Base-by-base conservation (phyloP, 2,797 vertebrate species). In the Peromyscus eremicus region DNA sequence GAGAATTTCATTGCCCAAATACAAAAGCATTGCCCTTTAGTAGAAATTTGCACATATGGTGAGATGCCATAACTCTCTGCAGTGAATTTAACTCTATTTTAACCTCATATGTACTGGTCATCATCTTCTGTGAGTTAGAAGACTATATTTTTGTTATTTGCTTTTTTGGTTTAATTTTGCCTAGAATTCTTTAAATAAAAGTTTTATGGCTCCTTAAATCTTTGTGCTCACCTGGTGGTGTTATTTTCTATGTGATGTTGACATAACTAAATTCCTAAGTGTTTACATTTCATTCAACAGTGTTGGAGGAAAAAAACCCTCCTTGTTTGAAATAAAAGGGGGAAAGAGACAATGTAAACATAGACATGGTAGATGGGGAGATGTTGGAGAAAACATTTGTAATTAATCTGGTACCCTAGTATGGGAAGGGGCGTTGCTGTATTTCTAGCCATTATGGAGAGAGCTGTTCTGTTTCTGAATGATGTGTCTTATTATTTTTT, bases 1-100 rank as follows among this genome's bases (percentile, higher is more conserved):
- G 87, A 37, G 94, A 97, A 97, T 95, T 97, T 97, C 95, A 96
- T 94, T 97, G 94, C 96, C 84, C 91, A 97, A 98, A 97, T 88
- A 98, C 86, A 97, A 97, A 97, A 95, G 95, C 96, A 91, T 37
- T 90, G 86, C 87, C 94, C 68, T 88, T 94, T 68, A 86, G 43
- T 89, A 95, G 91, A 94, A 87, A 96, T 73, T 94, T 82, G 68
- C 97, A 96, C 37, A 6, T 95, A 75, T 52, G 71, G 70, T 88
- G 71, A 93, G 80, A 77, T 91, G 66, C 81, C n/a, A 57, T 73
- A 84, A 81, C 66, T 97, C 93, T 97, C 81, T 88, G 8, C 71
- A 37, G 71, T 94, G 79, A 97, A 64, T 92, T 97, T 97, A 94
- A 95, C 95, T 95, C 95, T 92, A 4, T 77, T 94, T 97, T 91